Evolutionary conservation across 2,888 invertebrate genomes (phyloP).

Genomic region (Polia nebulosa): DNA sequence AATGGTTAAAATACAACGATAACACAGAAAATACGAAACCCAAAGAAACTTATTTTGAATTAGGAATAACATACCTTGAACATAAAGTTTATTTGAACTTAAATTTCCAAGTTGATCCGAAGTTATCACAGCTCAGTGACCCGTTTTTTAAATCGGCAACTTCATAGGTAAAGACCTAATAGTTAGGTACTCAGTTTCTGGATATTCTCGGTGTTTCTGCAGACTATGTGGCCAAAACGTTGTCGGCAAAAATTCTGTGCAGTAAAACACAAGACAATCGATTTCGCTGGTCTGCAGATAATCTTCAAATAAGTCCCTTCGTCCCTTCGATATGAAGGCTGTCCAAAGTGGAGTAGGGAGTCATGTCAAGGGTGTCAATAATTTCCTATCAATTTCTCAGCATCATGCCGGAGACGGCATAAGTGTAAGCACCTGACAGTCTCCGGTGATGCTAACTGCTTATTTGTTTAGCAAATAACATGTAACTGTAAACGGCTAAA

Average conservation of each 20-base stretch:
- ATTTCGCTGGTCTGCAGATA: neutral
- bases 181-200: neutral
- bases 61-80: no score
- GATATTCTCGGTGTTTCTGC: neutral
- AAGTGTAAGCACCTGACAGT: conserved; percentile 8
- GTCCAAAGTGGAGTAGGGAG: neutral
- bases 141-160: no score
- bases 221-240: neutral
- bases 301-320: neutral
- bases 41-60: no score
- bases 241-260: neutral
- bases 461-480: conserved; percentile 19
- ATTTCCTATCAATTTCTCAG: conserved; percentile 19
- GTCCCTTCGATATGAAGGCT: neutral
- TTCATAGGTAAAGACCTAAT: no score
- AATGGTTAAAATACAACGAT: no score
- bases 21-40: no score
- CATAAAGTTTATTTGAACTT: no score
- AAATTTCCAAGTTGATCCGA: no score
- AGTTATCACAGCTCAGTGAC: no score
- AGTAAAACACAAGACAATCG: neutral
- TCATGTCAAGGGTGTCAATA: neutral
- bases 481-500: conserved; percentile 11
- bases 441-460: conserved; percentile 17
- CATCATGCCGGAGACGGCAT: neutral